Percentiles rank a stretch among this genome's conserved stretches.
phyloP scores from a whole-genome alignment of 2,113 vertebrate genomes.

The Cyanocitta stelleri region DNA sequence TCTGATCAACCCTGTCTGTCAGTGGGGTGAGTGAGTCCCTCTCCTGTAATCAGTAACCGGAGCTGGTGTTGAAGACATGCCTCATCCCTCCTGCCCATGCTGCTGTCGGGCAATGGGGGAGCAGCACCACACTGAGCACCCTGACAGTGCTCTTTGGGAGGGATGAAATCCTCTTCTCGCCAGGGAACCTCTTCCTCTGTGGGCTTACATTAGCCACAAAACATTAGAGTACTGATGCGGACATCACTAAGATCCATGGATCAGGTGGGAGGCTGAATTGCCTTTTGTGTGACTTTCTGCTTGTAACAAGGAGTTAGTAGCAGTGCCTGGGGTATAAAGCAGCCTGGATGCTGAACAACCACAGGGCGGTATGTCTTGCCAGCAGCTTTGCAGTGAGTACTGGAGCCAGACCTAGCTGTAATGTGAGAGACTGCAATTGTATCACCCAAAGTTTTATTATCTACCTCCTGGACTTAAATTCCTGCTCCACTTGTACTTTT shows the following conservation, averaged over 20 bases:
- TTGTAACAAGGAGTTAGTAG: not conserved
- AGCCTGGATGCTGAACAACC: not conserved
- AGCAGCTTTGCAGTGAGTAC: not conserved
- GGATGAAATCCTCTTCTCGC: not conserved
- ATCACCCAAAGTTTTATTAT: not conserved
- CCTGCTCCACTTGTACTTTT: not conserved
- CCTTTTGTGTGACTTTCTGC: not conserved
- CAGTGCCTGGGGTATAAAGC: not conserved
- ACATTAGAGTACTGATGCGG: not conserved
- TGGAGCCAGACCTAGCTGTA: not conserved
- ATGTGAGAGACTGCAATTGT: not conserved
- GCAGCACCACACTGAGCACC: accelerated
- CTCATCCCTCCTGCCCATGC: not conserved
- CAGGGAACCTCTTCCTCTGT: not conserved
- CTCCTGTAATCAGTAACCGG: slow-evolving; percentile 33
- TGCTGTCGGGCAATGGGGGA: not conserved
- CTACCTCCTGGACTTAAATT: not conserved
- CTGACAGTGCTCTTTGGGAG: not conserved
- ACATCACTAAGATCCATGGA: not conserved
- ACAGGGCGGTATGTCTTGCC: not conserved
- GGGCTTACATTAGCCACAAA: not conserved
- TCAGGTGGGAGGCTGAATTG: not conserved
- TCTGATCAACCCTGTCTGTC: slow-evolving; percentile 20
- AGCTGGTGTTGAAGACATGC: slow-evolving; percentile 42
- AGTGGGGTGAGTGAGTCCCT: slow-evolving; percentile 7